These are phyloP conservation scores for Tamandua tetradactyla DNA, from an alignment of 2,797 vertebrate genomes.

Conservation along the genomic window DNA sequence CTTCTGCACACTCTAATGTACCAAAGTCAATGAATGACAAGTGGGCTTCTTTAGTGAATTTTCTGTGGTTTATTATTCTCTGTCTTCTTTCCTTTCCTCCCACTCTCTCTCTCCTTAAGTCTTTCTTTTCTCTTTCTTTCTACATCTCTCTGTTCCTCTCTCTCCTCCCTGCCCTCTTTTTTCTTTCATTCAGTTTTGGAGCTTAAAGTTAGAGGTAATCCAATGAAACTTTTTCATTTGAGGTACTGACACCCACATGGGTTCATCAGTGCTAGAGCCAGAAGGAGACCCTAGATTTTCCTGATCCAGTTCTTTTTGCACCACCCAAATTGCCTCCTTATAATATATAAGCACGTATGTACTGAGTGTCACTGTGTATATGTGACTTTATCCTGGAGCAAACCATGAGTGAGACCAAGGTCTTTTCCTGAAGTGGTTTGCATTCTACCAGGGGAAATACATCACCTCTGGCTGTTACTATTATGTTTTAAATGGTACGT, in stretches of 20 bases:
- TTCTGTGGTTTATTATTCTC: background rate
- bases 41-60: background rate
- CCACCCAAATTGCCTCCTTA: background rate
- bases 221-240: background rate
- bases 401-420: background rate
- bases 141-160: fast-evolving
- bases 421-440: background rate
- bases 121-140: too few relatives aligned
- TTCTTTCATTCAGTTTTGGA: background rate
- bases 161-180: fast-evolving
- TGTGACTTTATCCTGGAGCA: background rate
- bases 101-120: background rate
- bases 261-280: background rate
- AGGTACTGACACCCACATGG: background rate
- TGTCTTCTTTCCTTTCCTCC: background rate
- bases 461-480: background rate
- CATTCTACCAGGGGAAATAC: background rate
- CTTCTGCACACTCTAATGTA: background rate
- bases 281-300: background rate
- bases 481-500: background rate
- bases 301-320: background rate
- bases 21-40: background rate
- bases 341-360: background rate
- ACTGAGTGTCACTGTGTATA: background rate
- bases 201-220: background rate